Conservation (phyloP, 2,797 vertebrate genomes). For the Loris lydekkerianus region DNA sequence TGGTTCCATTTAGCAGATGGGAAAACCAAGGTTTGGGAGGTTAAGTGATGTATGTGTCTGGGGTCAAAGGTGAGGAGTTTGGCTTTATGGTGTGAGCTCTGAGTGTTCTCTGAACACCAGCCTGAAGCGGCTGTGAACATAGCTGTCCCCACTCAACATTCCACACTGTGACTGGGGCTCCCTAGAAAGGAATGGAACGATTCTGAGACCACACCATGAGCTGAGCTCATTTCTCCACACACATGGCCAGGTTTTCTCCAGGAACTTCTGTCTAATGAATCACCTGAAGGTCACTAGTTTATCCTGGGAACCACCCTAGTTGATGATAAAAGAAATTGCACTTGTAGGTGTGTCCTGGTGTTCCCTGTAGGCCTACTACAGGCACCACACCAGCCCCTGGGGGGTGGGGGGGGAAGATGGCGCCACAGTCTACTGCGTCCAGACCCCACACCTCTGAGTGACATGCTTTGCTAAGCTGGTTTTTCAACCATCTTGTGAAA, state of each 20-base stretch:
- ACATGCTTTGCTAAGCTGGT: not conserved
- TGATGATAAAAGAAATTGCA: not conserved
- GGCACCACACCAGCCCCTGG: accelerated
- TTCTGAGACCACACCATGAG: not conserved
- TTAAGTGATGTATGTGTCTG: not conserved
- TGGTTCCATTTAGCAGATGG: not conserved
- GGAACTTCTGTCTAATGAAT: not conserved
- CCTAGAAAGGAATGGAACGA: accelerated
- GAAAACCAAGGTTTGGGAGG: not conserved
- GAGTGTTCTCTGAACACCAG: not conserved
- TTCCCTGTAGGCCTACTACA: not conserved
- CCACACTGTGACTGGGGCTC: not conserved
- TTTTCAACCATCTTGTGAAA: not conserved
- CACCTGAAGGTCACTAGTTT: not conserved
- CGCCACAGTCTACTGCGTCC: not conserved
- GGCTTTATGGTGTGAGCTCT: not conserved
- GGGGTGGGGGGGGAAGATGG: not conserved
- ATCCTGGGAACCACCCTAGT: not conserved
- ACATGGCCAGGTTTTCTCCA: not conserved
- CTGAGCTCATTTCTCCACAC: not conserved
- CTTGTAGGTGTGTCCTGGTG: not conserved
- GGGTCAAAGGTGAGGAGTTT: not conserved
- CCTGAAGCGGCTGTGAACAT: not conserved
- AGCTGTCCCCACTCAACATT: not conserved
- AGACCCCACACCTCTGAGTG: not conserved